Conservation (phyloP, 2,113 vertebrate species). For the Eira barbara region DNA sequence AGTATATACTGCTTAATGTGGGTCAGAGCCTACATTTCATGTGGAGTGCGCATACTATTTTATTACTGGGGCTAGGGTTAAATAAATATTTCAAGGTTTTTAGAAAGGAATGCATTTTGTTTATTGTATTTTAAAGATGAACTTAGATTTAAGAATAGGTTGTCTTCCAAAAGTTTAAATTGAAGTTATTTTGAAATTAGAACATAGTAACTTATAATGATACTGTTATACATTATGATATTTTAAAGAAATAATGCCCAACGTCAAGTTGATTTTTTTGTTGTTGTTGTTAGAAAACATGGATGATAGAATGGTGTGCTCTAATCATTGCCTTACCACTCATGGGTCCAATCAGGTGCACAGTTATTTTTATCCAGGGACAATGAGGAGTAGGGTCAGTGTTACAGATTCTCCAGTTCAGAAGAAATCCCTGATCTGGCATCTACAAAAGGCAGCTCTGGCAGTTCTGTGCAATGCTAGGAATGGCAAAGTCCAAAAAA, state of each 20-base stretch:
- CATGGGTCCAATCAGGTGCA: no score
- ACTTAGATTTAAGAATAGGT: not conserved
- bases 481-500: not conserved
- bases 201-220: not conserved
- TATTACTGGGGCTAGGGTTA: not conserved
- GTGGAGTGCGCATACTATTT: not conserved
- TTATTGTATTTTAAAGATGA: not conserved
- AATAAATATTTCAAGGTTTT: not conserved
- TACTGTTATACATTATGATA: not conserved
- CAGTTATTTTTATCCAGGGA: not conserved
- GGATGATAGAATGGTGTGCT: not conserved
- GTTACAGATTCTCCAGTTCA: not conserved
- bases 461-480: not conserved
- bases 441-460: not conserved
- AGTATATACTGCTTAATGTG: slow-evolving; percentile 26
- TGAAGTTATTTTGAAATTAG: not conserved
- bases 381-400: not conserved
- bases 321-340: not conserved
- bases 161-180: not conserved
- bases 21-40: not conserved
- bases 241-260: not conserved
- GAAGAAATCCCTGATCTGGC: not conserved
- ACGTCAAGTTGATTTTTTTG: not conserved
- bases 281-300: not conserved
- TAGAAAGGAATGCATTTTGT: not conserved